Percentiles rank a stretch among this genome's conserved stretches.
Conservation (phyloP, 2,797 vertebrate species). For the Chloroceryle inda region DNA sequence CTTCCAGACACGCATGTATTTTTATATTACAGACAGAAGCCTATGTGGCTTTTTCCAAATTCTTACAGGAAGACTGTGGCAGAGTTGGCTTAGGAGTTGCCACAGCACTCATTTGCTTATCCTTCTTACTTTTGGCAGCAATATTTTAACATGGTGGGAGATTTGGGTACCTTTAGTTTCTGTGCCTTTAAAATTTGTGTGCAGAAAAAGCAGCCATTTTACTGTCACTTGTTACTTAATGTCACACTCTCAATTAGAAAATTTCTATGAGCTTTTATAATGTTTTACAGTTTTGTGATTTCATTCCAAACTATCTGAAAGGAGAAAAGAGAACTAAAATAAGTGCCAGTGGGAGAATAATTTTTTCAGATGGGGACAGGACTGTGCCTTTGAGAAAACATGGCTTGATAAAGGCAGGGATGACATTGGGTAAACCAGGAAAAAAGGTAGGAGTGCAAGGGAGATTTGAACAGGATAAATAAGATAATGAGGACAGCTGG, state of each 20-base stretch:
- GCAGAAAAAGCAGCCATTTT: constrained; percentile 46
- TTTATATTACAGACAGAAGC: background rate
- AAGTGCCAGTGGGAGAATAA: background rate
- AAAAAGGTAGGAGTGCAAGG: constrained; percentile 38
- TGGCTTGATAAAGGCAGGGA: background rate
- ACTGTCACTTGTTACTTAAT: background rate
- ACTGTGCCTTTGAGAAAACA: background rate
- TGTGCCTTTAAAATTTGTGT: background rate
- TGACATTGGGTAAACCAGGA: constrained; percentile 22
- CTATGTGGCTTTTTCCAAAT: background rate
- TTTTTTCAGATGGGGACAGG: background rate
- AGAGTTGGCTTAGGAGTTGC: background rate
- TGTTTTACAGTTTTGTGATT: background rate
- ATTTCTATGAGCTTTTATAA: background rate
- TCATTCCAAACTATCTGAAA: background rate
- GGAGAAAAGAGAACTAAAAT: background rate
- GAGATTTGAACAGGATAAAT: constrained; percentile 57
- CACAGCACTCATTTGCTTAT: background rate
- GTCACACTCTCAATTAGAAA: background rate
- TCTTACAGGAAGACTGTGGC: background rate
- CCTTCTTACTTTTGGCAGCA: background rate
- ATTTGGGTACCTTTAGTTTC: background rate
- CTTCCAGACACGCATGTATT: background rate
- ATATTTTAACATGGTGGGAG: background rate
- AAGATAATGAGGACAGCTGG: constrained; percentile 70